A percentile compares a stretch with the other conserved stretches of the same genome.
Evolutionary conservation across 2,113 vertebrate species (phyloP).

Genomic region (Pachyramphus minor): DNA sequence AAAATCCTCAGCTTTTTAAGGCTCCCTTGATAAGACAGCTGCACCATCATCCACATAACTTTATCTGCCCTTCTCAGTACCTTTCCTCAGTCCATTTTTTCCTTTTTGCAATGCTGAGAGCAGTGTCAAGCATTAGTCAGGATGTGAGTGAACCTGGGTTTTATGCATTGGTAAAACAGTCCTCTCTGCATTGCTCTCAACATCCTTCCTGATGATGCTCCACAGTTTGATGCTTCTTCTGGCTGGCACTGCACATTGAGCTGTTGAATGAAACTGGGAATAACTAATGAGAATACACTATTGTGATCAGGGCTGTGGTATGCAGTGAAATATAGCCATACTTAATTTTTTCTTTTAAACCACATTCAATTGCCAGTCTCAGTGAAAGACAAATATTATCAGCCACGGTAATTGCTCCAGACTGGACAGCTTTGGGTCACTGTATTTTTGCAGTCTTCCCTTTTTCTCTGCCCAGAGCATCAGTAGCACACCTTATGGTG

Average conservation of each 20-base stretch:
- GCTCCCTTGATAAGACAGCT: neutral
- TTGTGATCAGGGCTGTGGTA: neutral
- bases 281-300: neutral
- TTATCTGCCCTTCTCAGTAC: neutral
- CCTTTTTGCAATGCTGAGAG: neutral
- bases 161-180: neutral
- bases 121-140: neutral
- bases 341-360: neutral
- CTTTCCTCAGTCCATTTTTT: neutral
- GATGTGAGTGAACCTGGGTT: neutral
- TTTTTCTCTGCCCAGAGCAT: neutral
- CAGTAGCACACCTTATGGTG: neutral
- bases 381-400: neutral
- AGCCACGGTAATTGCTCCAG: neutral
- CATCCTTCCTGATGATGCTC: neutral
- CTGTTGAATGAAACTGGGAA: constrained; percentile 7
- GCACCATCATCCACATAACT: neutral
- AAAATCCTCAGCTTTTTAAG: neutral
- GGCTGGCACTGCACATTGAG: neutral
- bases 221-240: neutral
- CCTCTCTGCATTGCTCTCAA: neutral
- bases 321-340: constrained; percentile 1
- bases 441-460: neutral
- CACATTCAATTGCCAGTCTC: neutral
- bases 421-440: neutral